Evolutionary conservation across 53 echinoderm and acorn worm genomes (phyloP).

Genomic region (Mesocentrotus franciscanus): DNA sequence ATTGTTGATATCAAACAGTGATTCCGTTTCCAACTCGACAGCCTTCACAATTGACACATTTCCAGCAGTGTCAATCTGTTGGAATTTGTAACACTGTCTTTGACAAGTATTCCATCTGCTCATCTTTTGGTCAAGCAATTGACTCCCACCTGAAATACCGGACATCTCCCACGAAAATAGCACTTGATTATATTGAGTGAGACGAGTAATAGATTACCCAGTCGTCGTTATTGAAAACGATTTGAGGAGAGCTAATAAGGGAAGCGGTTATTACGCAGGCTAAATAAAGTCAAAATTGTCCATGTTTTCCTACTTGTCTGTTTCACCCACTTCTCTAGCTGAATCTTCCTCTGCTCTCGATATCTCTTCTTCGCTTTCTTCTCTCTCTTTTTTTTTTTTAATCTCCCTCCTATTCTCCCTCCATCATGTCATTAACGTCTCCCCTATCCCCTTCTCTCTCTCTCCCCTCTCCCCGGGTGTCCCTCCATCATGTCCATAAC

Average conservation of each 20-base stretch:
- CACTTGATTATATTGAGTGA: not conserved
- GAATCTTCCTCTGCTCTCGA: too few species aligned
- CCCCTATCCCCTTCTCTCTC: not conserved
- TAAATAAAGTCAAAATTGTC: not conserved
- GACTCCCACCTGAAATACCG: constrained; percentile 1
- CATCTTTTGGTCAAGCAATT: constrained; percentile 22
- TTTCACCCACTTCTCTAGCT: not conserved
- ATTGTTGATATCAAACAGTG: not conserved
- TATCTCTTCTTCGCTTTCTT: too few species aligned
- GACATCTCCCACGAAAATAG: constrained; percentile 14
- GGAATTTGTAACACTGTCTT: constrained; percentile 1
- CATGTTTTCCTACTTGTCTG: not conserved
- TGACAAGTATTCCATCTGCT: constrained; percentile 18
- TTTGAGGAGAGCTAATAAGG: not conserved
- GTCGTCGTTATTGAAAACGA: not conserved
- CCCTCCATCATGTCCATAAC: not conserved
- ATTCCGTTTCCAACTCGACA: not conserved
- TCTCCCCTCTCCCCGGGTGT: too few species aligned
- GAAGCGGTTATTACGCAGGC: not conserved
- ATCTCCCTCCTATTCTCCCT: not conserved
- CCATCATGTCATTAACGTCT: not conserved
- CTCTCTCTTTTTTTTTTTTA: not conserved
- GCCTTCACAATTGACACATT: not conserved
- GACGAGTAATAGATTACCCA: not conserved
- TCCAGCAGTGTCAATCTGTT: not conserved